Base-by-base conservation (phyloP, 2,888 invertebrate genomes). In the Trichogramma dendrolimi region DNA sequence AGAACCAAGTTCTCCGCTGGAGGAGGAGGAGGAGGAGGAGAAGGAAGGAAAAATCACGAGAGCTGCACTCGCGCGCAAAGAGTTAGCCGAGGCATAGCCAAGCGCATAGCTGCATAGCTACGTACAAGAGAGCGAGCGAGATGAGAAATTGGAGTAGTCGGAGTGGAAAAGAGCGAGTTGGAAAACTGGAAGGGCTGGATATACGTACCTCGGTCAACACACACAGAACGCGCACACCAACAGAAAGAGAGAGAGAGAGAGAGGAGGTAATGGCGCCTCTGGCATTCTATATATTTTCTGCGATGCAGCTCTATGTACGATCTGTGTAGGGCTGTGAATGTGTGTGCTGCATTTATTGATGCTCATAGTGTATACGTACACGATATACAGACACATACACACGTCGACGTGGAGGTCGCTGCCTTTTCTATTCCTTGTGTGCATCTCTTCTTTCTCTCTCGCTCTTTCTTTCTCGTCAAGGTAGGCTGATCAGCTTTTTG, bases 111-210 rank as follows among this genome's bases (percentile, higher is more conserved):
- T 63, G 63, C 59, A 61, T 43, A 52, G 55, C 14, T 43, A 52
- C 58, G 55, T 62, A 60, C 48, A 52, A 63, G 56, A 53, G 46
- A 49, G 52, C 62, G 40, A 51, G 64, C 52, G 54, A 52, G 60
- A 66, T 60, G 64, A 66, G 60, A 58, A 65, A 67, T 62, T 61
- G 64, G 64, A 64, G 59, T 64, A 64, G 60, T 58, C 64, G 58
- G 56, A 60, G 65, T 61, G 66, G 56, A 60, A 65, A 65, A 61
- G 67, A 68, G 64, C 46, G 51, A 63, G 61, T 61, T 61, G 61
- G 59, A 64, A 64, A 64, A 64, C 61, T 64, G 59, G 61, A 64
- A 61, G 64, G 64, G 61, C 61, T 54, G 44, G n/a, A 47, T 69
- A n/a, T n/a, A 66, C 67, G 64, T 39, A 40, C 48, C 64, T 48